Conservation (phyloP, 2,797 vertebrate genomes). For the Rhinichthys osculus region DNA sequence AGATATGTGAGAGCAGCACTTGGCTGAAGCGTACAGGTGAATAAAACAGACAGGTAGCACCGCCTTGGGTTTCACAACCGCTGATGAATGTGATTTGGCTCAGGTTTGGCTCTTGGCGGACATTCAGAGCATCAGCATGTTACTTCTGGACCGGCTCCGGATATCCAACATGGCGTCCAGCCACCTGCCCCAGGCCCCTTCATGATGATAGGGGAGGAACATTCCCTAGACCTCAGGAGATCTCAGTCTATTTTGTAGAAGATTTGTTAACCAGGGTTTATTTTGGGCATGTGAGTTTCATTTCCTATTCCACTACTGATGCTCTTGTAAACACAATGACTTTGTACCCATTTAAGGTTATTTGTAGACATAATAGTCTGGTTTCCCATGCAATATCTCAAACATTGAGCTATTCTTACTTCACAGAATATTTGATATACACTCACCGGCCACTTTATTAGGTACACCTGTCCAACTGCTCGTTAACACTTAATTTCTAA, state of each 20-base stretch:
- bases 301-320: neutral
- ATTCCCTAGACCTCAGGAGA: constrained; percentile 16
- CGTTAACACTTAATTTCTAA: too few relatives aligned
- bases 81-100: constrained; percentile 35
- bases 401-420: too few relatives aligned
- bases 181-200: constrained; percentile 57
- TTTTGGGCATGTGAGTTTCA: neutral
- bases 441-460: too few relatives aligned
- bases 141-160: constrained; percentile 58
- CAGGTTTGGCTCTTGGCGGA: constrained; percentile 22
- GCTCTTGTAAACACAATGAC: neutral
- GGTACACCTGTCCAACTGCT: too few relatives aligned
- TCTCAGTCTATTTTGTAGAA: neutral
- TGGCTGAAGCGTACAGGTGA: constrained; percentile 27
- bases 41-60: constrained; percentile 32
- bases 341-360: constrained; percentile 11
- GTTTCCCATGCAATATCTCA: too few relatives aligned
- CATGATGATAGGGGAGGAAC: constrained; percentile 37
- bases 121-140: constrained; percentile 28
- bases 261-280: constrained; percentile 5
- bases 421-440: too few relatives aligned
- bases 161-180: constrained; percentile 57
- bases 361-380: neutral
- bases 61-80: constrained; percentile 1
- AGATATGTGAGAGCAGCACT: constrained; percentile 27